Conservation (phyloP, 1,140 invertebrate genomes). For the Bombus waltoni region DNA sequence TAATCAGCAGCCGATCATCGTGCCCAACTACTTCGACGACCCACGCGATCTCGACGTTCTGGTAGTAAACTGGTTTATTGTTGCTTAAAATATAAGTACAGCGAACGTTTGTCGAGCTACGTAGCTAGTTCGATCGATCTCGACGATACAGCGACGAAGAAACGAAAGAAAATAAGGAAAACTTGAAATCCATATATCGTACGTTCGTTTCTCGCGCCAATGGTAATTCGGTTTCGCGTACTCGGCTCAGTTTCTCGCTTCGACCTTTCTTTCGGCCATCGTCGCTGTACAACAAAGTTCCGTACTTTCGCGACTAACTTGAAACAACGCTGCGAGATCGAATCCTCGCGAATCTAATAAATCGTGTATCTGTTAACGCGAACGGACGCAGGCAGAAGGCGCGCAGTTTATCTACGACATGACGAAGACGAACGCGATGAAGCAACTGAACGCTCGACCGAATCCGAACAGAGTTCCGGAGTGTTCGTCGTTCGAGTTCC, state of each 20-base stretch:
- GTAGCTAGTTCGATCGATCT: too few species aligned
- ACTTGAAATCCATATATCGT: too few species aligned
- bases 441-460: slow-evolving; percentile 85
- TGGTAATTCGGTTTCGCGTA: too few species aligned
- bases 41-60: slow-evolving; percentile 87
- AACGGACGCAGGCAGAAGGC: slow-evolving; percentile 85
- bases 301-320: too few species aligned
- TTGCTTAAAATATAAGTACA: background rate
- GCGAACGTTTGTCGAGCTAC: too few species aligned
- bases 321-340: too few species aligned
- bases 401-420: slow-evolving; percentile 87
- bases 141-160: too few species aligned
- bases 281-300: too few species aligned
- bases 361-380: background rate
- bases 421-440: slow-evolving; percentile 86
- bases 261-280: too few species aligned
- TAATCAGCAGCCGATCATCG: slow-evolving; percentile 88
- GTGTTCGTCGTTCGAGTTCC: slow-evolving; percentile 83
- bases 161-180: too few species aligned
- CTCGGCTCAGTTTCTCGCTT: too few species aligned
- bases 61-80: slow-evolving; percentile 79
- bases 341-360: background rate
- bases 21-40: slow-evolving; percentile 91
- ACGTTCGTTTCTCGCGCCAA: too few species aligned
- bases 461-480: slow-evolving; percentile 86